Conservation (phyloP, 2,113 vertebrate species). For the Pseudorectes ferrugineus region DNA sequence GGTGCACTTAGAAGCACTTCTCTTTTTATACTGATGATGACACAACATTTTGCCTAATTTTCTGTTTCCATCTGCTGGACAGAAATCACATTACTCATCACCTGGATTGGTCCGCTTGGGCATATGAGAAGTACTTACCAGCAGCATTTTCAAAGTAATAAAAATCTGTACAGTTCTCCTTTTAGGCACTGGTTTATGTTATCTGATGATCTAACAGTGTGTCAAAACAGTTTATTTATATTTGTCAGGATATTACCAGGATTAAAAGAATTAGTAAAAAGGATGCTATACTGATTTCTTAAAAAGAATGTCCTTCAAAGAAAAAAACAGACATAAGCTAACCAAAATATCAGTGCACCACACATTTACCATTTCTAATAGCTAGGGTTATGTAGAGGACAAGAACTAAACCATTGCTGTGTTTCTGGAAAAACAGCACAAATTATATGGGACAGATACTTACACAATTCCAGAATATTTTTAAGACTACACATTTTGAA, state of each 20-base stretch:
- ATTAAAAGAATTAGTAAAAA: neutral
- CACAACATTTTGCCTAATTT: neutral
- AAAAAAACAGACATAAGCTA: constrained; percentile 68
- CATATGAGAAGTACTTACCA: neutral
- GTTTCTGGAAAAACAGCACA: neutral
- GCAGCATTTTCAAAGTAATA: neutral
- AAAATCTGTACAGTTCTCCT: neutral
- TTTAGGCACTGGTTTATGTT: neutral
- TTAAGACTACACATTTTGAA: neutral
- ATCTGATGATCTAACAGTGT: neutral
- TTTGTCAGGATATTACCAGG: constrained; percentile 40
- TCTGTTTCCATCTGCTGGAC: constrained; percentile 19
- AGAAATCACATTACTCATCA: neutral
- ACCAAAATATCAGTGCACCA: constrained; percentile 66
- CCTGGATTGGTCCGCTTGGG: neutral
- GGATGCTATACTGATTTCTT: neutral
- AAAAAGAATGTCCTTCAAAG: constrained; percentile 67
- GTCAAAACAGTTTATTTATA: constrained; percentile 31
- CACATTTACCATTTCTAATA: constrained; percentile 59
- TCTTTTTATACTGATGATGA: neutral
- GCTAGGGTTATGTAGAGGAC: constrained; percentile 68
- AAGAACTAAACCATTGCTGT: neutral
- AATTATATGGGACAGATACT: neutral
- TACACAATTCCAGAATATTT: neutral
- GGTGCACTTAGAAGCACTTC: neutral